Percentiles rank a stretch among this genome's conserved stretches.
These are phyloP conservation scores for Platysternon megacephalum DNA, from an alignment of 2,113 vertebrate genomes.

Conservation along the genomic window DNA sequence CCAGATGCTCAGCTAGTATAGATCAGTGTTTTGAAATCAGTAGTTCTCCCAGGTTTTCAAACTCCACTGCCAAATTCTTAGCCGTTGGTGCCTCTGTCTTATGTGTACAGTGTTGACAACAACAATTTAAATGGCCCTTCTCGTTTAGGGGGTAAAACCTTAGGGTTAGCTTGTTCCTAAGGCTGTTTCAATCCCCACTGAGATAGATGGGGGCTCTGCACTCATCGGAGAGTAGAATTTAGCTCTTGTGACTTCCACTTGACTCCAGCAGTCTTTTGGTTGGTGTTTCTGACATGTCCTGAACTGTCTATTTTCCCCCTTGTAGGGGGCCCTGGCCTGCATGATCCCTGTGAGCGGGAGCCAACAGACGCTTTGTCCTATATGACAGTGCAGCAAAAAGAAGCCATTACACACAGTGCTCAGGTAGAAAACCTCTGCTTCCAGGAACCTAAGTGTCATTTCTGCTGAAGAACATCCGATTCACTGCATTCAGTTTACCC, in stretches of 20 bases:
- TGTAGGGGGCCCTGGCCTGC: conserved; percentile 94
- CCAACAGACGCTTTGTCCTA: conserved; percentile 90
- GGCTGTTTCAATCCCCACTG: neutral
- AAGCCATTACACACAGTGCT: conserved; percentile 93
- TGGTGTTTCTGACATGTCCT: neutral
- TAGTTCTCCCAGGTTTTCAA: neutral
- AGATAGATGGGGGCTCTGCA: neutral
- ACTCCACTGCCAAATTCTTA: neutral
- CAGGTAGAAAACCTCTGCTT: conserved; percentile 82
- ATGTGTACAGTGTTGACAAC: neutral
- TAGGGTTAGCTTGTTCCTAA: neutral
- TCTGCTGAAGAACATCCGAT: neutral
- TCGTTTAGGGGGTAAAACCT: neutral
- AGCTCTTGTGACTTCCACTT: neutral
- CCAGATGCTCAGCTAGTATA: neutral
- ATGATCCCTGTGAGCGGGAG: conserved; percentile 97
- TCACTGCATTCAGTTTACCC: neutral
- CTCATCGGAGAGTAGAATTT: neutral
- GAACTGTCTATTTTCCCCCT: neutral
- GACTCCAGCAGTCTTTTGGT: neutral
- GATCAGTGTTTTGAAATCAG: neutral
- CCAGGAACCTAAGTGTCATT: neutral
- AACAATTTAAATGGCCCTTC: neutral
- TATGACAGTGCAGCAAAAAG: conserved; percentile 92
- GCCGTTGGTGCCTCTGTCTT: neutral